Evolutionary conservation across 2,888 invertebrate species (phyloP), one percentile per base, ranked within the genome.

Genomic region (Chalcosyrphus nemorum): DNA sequence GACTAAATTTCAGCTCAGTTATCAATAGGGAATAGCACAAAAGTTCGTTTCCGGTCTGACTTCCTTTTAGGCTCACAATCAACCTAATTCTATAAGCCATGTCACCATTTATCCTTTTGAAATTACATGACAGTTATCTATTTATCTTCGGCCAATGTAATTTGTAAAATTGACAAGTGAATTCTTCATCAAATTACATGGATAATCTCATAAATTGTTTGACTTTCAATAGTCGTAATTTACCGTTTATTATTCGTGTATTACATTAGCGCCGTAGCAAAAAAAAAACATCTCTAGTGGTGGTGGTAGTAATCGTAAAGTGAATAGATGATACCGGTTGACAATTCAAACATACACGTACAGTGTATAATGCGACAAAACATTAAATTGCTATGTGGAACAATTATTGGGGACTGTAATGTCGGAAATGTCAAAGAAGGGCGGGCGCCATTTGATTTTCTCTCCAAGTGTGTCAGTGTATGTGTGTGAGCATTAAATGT

Each of bases 191-290:
- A 78, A 84, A 74, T 84, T 68, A 84, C 74, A 78, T 63, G 82
- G 61, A 59, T 82, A 84, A 84, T 84, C 82, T 78, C 61, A 59
- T 77, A 82, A 82, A 78, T 84, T 84, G 82, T 74, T 47, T 57
- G 74, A 78, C 78, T 74, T 68, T 78, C 82, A 84, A 84, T 78
- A 84, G 82, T 78, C 68, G 78, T 78, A 84, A 84, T 84, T 84
- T 84, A 84, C 72, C 82, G 78, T 82, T 78, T 84, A 84, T 84
- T 84, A 84, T 68, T 77, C 50, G 54, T 74, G 68, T 78, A 78
- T 50, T 78, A 78, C 72, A 74, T 43, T 54, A 63, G 52, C 45
- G 21, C 13, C n/a, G 19, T 32, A 9, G 27, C 43, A 13, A 19
- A n/a, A 38, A 11, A 13, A 19, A 24, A 59, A 11, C 32, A 41